Evolutionary conservation across 2,113 vertebrate species (phyloP), one percentile per base, ranked within the genome.

Genomic region (Dasyornis broadbenti): DNA sequence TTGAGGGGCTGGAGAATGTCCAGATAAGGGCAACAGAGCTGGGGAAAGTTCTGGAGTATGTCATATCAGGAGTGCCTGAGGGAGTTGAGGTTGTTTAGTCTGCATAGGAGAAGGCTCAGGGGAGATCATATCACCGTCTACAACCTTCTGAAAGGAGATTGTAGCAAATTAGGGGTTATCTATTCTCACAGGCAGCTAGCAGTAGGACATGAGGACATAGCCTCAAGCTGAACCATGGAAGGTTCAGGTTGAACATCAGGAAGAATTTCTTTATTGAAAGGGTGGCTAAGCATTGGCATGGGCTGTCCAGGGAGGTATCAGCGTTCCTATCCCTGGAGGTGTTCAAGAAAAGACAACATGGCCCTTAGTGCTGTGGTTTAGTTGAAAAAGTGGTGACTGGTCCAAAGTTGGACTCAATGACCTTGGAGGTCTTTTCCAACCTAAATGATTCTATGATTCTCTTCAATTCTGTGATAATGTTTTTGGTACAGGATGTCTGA

Each of bases 1-100:
- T 2, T 30, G 28, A n/a, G 3, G 18, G 2, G 13, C 44, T 73
- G 44, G 8, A n/a, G 18, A 1, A 1, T 11, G 7, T 39, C 15
- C 23, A 73, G 23, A 10, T 37, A 35, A 66, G 6, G 13, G 9
- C n/a, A 30, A 26, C 4, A 3, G 15, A 75, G 20, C 28, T 20
- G 24, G 7, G 14, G 19, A 73, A 24, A 15, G 13, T 10, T 73
- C 33, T 37, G 33, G 10, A 52, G 28, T 24, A 44, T 57, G 7
- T 44, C 15, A 1, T 44, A 28, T 10, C 15, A 75, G 45, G 53
- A 39, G 12, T 4, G 27, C 18, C 22, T 50, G 15, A n/a, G 10
- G 44, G 15, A 65, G 33, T 3, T 52, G 37, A 10, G 13, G 3
- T 5, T 66, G 10, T 47, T 37, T 30, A 59, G 37, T 19, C 26